Percentiles rank a stretch among this genome's conserved stretches.
These are phyloP conservation scores for Antheraea assamensis DNA, from an alignment of 2,888 invertebrate genomes.

Conservation along the genomic window DNA sequence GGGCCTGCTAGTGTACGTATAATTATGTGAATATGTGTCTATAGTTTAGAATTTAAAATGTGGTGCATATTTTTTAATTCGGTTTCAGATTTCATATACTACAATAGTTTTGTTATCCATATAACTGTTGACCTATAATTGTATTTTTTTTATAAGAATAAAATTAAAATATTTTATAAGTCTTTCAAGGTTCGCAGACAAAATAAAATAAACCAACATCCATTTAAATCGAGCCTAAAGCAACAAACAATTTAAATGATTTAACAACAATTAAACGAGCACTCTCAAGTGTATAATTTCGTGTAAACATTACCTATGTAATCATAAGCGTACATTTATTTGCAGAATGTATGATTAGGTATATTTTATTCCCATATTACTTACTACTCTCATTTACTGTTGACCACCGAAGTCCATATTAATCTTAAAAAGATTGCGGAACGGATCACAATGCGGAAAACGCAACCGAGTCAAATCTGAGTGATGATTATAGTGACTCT, in stretches of 20 bases:
- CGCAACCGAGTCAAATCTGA: too few species aligned
- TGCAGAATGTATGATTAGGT: background rate
- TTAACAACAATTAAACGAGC: background rate
- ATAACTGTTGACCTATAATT: too few species aligned
- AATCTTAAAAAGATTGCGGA: background rate
- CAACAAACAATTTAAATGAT: constrained; percentile 5
- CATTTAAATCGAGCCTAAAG: background rate
- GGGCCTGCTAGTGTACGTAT: too few species aligned
- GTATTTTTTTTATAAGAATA: too few species aligned
- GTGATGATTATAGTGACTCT: too few species aligned
- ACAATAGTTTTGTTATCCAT: too few species aligned
- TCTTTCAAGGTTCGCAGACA: background rate
- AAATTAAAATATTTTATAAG: background rate
- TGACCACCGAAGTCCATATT: background rate
- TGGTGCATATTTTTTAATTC: too few species aligned
- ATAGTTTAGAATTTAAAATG: too few species aligned
- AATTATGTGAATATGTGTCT: too few species aligned
- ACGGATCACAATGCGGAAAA: too few species aligned
- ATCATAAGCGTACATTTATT: background rate
- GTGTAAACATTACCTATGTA: background rate
- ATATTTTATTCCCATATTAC: background rate
- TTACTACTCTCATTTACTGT: background rate
- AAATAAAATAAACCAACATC: background rate
- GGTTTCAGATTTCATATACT: too few species aligned
- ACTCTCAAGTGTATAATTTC: background rate